Base-by-base conservation (phyloP, 2,797 vertebrate species). In the Crax fasciolata region DNA sequence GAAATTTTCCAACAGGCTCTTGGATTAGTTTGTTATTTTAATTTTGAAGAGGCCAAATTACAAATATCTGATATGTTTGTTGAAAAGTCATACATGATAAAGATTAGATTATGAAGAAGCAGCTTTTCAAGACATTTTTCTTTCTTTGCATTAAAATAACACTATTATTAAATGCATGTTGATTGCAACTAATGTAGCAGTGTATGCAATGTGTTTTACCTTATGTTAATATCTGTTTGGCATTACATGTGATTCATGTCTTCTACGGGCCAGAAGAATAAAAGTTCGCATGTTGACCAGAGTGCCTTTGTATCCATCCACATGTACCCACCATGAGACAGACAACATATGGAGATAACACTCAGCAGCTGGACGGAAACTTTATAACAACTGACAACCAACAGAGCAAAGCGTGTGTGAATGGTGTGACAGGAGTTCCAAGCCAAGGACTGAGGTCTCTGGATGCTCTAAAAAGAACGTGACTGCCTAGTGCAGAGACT, bases 301-400 rank as follows among this genome's bases (percentile, higher is more conserved):
- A 57, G 16, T 11, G 32, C 0, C 0, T 35, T 71, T 0, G 0
- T 28, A 43, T 39, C 9, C 0, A 1, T 39, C 28, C 17, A 44
- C 65, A 35, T 15, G 6, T 1, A 7, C 35, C 43, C 8, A 1
- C 20, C 32, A 13, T 54, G 41, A 71, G 46, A 21, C 9, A 12
- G 20, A 13, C 10, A 46, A 55, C 30, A 67, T 5, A 9, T 4
- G 18, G 75, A 63, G 57, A 16, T 23, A 41, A 9, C 43, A 51
- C 9, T 19, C 39, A 82, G 49, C 24, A 94, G 30, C 27, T 48
- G 61, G 35, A 30, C 13, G 11, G 2, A 43, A 54, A 16, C 30
- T 44, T 68, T 51, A n/a, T 21, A 32, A 20, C 13, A 41, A 7
- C 41, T 39, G 52, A 14, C 51, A 67, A 6, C 28, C 68, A 43